These are phyloP conservation scores for Chrysina gloriosa DNA, from an alignment of 2,888 invertebrate genomes.

Conservation along the genomic window DNA sequence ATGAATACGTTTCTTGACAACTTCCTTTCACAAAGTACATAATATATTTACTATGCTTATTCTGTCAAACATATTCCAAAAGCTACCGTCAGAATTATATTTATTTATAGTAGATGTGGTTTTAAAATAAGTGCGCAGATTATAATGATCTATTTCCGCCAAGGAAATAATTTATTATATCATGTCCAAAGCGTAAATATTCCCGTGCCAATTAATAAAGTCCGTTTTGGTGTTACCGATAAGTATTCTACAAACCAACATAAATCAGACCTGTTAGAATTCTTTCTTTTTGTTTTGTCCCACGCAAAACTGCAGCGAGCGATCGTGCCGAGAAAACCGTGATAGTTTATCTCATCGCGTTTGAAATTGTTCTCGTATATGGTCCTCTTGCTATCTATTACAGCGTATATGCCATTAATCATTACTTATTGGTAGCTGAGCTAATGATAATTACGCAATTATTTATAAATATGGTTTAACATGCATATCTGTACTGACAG, in stretches of 20 bases:
- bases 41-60: too few species aligned
- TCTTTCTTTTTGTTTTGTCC: constrained; percentile 20
- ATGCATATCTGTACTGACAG: too few species aligned
- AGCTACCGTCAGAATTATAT: too few species aligned
- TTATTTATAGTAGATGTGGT: neutral
- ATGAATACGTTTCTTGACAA: too few species aligned
- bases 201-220: constrained; percentile 23
- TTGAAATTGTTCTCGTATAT: constrained; percentile 8
- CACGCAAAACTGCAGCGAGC: constrained; percentile 10
- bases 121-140: neutral
- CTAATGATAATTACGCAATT: constrained; percentile 11
- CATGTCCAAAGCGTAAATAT: constrained; percentile 5
- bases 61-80: too few species aligned
- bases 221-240: constrained; percentile 19
- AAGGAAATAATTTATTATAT: constrained; percentile 9
- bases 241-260: neutral
- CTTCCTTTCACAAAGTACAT: too few species aligned
- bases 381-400: neutral
- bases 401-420: neutral
- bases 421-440: constrained; percentile 6
- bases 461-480: too few species aligned
- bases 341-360: constrained; percentile 12
- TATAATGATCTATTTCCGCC: neutral
- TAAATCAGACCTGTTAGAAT: constrained; percentile 21
- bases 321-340: neutral